A percentile compares a stretch with the other conserved stretches of the same genome.
Evolutionary conservation across 2,113 vertebrate genomes (phyloP).

Genomic region (Myocastor coypus): DNA sequence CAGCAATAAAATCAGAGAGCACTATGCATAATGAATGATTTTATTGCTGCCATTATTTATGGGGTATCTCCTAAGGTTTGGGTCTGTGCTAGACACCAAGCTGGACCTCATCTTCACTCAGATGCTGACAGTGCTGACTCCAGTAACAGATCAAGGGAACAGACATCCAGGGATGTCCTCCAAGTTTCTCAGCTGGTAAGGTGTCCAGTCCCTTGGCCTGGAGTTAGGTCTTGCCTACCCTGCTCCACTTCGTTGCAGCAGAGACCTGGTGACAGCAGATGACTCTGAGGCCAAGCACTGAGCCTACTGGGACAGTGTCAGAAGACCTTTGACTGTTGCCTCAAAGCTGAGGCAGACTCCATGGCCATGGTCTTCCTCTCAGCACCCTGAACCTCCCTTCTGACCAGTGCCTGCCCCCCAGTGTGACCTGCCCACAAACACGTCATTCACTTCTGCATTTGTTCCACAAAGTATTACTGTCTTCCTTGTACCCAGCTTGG

Average conservation of each 20-base stretch:
- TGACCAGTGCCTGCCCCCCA: neutral
- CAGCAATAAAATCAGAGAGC: neutral
- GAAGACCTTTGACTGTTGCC: neutral
- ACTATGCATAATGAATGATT: accelerated
- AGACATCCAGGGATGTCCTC: neutral
- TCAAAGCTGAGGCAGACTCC: neutral
- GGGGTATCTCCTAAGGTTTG: neutral
- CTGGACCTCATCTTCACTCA: neutral
- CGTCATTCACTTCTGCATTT: neutral
- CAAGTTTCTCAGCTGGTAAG: neutral
- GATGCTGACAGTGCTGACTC: neutral
- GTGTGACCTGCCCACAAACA: neutral
- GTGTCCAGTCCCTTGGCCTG: neutral
- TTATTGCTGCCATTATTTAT: neutral
- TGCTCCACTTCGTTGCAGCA: accelerated
- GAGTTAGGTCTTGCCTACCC: neutral
- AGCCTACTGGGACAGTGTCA: too few species aligned
- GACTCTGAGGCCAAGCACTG: neutral
- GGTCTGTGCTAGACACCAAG: neutral
- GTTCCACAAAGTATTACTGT: too few species aligned
- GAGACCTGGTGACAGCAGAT: neutral
- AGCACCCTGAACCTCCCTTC: neutral
- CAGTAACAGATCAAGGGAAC: neutral
- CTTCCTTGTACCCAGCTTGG: neutral
- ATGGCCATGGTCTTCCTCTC: neutral